Percentiles rank a stretch among this genome's conserved stretches.
Evolutionary conservation across 2,888 invertebrate species (phyloP).

Genomic region (Drosophila anceps): DNA sequence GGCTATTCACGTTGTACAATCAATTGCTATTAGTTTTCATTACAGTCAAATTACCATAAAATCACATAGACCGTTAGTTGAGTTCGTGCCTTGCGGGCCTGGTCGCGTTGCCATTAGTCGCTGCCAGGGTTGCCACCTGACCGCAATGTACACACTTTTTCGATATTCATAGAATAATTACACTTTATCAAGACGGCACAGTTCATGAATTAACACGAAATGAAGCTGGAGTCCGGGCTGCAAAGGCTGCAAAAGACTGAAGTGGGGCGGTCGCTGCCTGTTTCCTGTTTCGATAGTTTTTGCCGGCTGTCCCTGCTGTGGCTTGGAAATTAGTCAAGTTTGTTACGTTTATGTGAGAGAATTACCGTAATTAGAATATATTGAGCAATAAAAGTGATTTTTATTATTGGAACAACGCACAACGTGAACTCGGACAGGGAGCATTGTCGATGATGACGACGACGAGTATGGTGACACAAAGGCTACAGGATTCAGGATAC

Average conservation of each 20-base stretch:
- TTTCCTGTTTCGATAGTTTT: constrained; percentile 48
- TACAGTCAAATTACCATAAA: constrained; percentile 80
- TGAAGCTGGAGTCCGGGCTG: background rate
- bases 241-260: background rate
- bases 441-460: constrained; percentile 20
- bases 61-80: constrained; percentile 68
- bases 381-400: constrained; percentile 84
- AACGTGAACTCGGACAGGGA: constrained; percentile 31
- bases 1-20: constrained; percentile 75
- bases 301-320: constrained; percentile 5
- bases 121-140: constrained; percentile 30
- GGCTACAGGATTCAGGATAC: constrained; percentile 2
- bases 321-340: constrained; percentile 78
- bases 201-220: constrained; percentile 74
- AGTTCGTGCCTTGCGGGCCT: constrained; percentile 54
- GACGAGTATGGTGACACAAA: constrained; percentile 22
- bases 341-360: constrained; percentile 75
- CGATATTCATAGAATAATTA: constrained; percentile 81
- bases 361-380: constrained; percentile 84
- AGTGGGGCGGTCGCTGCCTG: background rate
- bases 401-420: constrained; percentile 74
- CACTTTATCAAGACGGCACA: constrained; percentile 75
- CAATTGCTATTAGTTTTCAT: constrained; percentile 82
- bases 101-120: constrained; percentile 58
- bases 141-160: constrained; percentile 65